Conservation (phyloP, 2,113 vertebrate genomes). For the Willisornis vidua region DNA sequence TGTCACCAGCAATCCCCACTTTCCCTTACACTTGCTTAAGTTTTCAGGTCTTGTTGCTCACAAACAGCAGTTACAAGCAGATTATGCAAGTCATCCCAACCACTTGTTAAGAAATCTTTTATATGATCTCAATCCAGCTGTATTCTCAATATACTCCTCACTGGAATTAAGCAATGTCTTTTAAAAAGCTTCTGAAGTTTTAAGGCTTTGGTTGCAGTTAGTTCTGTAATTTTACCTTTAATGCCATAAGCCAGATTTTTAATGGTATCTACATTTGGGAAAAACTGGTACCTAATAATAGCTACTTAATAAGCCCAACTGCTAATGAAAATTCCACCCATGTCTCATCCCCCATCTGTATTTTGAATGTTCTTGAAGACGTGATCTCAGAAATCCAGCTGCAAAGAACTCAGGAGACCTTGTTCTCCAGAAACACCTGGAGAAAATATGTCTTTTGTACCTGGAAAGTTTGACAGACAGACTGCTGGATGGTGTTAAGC, state of each 20-base stretch:
- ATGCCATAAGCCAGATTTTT: background rate
- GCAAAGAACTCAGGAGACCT: background rate
- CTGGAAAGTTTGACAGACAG: background rate
- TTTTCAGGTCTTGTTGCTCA: background rate
- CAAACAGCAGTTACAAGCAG: background rate
- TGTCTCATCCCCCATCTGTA: background rate
- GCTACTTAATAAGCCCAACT: background rate
- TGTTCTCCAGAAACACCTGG: background rate
- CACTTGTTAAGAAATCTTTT: background rate
- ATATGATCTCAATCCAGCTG: background rate
- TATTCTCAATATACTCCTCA: background rate
- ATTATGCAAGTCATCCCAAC: background rate
- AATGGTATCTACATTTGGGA: background rate
- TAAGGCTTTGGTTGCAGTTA: background rate
- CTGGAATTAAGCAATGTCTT: background rate
- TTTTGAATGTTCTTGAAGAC: constrained; percentile 1
- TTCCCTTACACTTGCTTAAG: background rate
- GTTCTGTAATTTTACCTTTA: background rate
- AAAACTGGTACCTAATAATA: background rate
- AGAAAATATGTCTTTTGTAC: background rate
- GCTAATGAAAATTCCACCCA: background rate
- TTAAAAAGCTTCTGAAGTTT: background rate
- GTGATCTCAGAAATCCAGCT: background rate
- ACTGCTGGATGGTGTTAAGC: background rate
- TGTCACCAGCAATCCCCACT: background rate